Evolutionary conservation across 2,113 vertebrate species (phyloP).

Genomic region (Danio rerio): GRCz12tu NC_133183.1:31671501-31672000

Average conservation of each 20-base stretch:
- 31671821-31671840: conserved; percentile 47
- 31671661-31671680: conserved; percentile 99
- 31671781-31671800: conserved; percentile 41
- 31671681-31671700: conserved; percentile 99
- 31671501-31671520: conserved; percentile 91
- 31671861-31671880: conserved; percentile 53
- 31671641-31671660: conserved; percentile 99
- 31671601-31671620: conserved; percentile 98
- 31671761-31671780: conserved; percentile 19
- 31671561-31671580: conserved; percentile 98
- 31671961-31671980: neutral
- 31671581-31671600: conserved; percentile 99
- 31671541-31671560: conserved; percentile 91
- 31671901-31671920: conserved; percentile 38
- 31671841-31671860: conserved; percentile 57
- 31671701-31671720: conserved; percentile 69
- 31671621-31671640: conserved; percentile 98
- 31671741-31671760: neutral
- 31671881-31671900: conserved; percentile 49
- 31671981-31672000: neutral
- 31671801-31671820: conserved; percentile 38
- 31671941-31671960: conserved; percentile 44
- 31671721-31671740: neutral
- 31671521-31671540: conserved; percentile 90
- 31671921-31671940: conserved; percentile 37